Conservation (phyloP, 2,113 vertebrate species). For the Indicator indicator region DNA sequence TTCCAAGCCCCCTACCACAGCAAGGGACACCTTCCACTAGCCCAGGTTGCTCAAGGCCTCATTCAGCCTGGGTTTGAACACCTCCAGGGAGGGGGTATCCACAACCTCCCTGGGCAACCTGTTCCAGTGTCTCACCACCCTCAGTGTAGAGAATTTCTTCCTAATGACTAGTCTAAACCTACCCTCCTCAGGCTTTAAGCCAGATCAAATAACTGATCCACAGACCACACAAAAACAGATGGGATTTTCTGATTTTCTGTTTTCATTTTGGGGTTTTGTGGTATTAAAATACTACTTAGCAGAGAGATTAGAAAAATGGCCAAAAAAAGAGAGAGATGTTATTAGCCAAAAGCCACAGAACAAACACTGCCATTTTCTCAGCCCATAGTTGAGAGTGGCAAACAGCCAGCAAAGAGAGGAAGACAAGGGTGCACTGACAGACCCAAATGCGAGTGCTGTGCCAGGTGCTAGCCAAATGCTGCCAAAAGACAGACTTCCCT, state of each 20-base stretch:
- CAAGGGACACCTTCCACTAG: too few species aligned
- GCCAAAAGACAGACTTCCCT: not conserved
- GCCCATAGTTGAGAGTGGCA: not conserved
- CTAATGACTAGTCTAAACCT: too few species aligned
- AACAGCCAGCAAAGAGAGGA: not conserved
- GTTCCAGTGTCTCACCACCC: too few species aligned
- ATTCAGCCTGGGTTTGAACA: too few species aligned
- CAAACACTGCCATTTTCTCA: not conserved
- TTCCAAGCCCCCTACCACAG: too few species aligned
- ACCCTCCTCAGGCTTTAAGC: too few species aligned
- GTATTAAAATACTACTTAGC: not conserved
- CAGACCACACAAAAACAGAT: not conserved
- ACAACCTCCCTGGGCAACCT: too few species aligned
- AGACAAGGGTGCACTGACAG: not conserved
- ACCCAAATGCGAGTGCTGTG: not conserved
- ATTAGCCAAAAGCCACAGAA: not conserved
- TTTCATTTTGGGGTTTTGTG: not conserved
- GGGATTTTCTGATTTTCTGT: not conserved
- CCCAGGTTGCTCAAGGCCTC: too few species aligned
- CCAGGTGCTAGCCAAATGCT: not conserved
- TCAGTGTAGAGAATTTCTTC: too few species aligned
- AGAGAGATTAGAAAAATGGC: not conserved
- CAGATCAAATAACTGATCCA: constrained; percentile 2
- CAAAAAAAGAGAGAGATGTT: not conserved
- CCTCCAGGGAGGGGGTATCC: too few species aligned